Conservation (phyloP, 92 coral and sea anemone species). For the Anthopleura xanthogrammica region DNA sequence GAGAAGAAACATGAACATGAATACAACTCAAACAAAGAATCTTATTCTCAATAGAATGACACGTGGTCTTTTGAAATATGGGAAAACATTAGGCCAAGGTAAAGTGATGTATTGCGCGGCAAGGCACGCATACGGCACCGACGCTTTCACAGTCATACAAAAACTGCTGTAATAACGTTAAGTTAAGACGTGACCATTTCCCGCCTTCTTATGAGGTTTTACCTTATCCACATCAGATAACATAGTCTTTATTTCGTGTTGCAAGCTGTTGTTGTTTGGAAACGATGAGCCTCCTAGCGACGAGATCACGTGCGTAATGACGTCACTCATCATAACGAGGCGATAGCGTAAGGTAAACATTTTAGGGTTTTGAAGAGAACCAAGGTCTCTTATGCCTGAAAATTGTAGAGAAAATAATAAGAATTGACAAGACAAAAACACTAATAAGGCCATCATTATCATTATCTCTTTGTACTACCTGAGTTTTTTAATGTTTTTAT, state of each 20-base stretch:
- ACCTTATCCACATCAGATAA: not conserved
- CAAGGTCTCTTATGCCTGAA: constrained; percentile 48
- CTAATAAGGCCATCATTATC: not conserved
- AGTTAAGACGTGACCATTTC: not conserved
- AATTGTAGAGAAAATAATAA: too few species aligned
- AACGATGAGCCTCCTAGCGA: not conserved
- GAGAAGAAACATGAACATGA: too few species aligned
- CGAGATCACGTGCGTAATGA: constrained; percentile 21
- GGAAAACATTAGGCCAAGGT: too few species aligned
- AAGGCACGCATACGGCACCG: too few species aligned
- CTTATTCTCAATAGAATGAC: too few species aligned
- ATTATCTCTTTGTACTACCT: not conserved
- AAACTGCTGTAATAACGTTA: too few species aligned
- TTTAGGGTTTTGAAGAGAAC: constrained; percentile 65
- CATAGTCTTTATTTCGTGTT: not conserved
- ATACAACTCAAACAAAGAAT: too few species aligned
- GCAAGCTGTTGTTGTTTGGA: not conserved
- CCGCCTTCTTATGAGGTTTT: not conserved
- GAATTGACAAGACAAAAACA: not conserved
- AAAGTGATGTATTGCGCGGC: too few species aligned
- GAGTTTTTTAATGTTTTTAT: not conserved
- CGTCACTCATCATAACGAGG: constrained; percentile 51
- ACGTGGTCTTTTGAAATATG: too few species aligned
- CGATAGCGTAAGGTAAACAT: constrained; percentile 60
- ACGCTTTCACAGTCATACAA: too few species aligned